Base-by-base conservation (phyloP, 2,113 vertebrate genomes). In the Rhea americana region DNA sequence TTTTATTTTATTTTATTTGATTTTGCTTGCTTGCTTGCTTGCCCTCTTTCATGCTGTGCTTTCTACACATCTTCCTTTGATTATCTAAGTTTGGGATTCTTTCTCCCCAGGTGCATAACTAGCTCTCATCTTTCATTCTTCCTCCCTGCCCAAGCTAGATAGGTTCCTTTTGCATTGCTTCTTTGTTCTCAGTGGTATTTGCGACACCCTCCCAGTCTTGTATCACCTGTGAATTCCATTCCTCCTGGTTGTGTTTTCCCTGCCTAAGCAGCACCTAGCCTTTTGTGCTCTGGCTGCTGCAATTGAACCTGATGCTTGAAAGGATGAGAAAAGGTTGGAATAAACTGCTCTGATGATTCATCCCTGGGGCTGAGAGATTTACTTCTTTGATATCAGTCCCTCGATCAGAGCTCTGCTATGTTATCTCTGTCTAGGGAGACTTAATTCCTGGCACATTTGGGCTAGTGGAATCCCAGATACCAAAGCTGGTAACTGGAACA, bases 191-290 rank as follows among this genome's bases (percentile, higher is more conserved):
- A 93, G 74, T 71, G 91, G 95, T 93, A 96, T 96, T 96, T 93
- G 92, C 90, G 77, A 59, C 81, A 93, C 91, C 74, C 94, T 96
- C 88, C 90, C 86, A 74, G 77, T 17, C 70, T 87, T 84, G 26
- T 89, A 96, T 94, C 95, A 96, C 90, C 90, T 92, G 95, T 96
- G 96, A 95, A 96, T 96, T 96, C 91, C 96, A 95, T 94, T 95
- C 93, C 93, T 94, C 50, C 90, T 5, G 71, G 77, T 79, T 94
- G 90, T 93, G 87, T 94, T 95, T 96, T 91, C 88, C 78, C 58
- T 90, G 90, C 35, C 88, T 90, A 91, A 95, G 90, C 93, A 95
- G 96, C 77, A 89, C 80, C 85, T 55, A 84, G 86, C 53, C 86
- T 94, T 96, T 95, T 95, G 91, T 94, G 77, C 83, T 89, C 80